A percentile compares a stretch with the other conserved stretches of the same genome.
These are phyloP conservation scores for Cremastinae sp. DNA, from an alignment of 2,888 invertebrate species.

Conservation along the genomic window DNA sequence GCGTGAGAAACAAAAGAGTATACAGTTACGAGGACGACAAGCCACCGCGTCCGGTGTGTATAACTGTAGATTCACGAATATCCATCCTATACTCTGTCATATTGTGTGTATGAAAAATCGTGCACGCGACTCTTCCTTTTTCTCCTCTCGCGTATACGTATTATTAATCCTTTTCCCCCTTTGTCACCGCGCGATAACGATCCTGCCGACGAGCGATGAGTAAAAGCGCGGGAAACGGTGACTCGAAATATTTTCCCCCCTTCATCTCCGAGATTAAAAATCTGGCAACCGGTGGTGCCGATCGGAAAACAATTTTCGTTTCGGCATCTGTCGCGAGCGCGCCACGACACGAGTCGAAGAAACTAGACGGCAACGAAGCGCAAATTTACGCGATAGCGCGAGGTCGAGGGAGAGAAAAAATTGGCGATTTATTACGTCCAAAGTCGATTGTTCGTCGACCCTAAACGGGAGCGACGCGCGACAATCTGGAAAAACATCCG, in stretches of 20 bases:
- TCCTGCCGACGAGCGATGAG: constrained; percentile 1
- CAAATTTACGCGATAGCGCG: constrained; percentile 7
- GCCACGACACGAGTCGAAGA: constrained; percentile 15
- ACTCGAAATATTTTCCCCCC: too few species aligned
- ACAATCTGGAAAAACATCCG: too few species aligned
- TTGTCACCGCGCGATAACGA: constrained; percentile 20
- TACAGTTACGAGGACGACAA: constrained; percentile 59
- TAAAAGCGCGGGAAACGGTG: constrained; percentile 25
- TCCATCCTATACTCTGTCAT: constrained; percentile 46
- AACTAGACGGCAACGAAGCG: constrained; percentile 8
- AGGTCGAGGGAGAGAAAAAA: constrained; percentile 32
- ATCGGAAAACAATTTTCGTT: neutral
- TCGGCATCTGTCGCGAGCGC: neutral
- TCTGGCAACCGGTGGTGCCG: too few species aligned
- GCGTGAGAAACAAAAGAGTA: constrained; percentile 63
- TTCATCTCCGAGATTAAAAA: too few species aligned
- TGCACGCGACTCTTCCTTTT: constrained; percentile 9
- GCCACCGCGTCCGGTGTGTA: constrained; percentile 49
- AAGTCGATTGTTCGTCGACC: constrained; percentile 42
- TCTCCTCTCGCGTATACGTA: too few species aligned
- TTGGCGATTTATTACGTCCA: constrained; percentile 52
- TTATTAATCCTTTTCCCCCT: neutral
- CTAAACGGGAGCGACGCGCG: neutral
- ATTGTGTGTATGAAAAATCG: constrained; percentile 36
- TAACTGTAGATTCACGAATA: constrained; percentile 64